phyloP scores from a whole-genome alignment of 2,888 invertebrate species.

The Pterostichus niger region DNA sequence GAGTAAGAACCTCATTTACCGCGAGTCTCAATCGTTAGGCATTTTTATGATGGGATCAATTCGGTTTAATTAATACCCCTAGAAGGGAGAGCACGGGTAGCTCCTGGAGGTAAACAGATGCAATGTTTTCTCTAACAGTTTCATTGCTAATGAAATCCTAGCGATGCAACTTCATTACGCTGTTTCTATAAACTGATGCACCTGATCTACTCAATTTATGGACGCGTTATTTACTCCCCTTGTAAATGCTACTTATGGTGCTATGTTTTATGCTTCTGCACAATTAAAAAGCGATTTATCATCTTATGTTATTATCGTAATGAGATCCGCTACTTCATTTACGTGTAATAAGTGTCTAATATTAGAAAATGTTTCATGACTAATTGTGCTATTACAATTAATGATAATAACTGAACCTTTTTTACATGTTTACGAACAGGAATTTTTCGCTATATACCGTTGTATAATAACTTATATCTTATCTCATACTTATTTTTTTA shows the following conservation, averaged over 20 bases:
- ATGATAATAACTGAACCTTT: not conserved
- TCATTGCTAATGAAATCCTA: slow-evolving; percentile 54
- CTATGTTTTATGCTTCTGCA: slow-evolving; percentile 32
- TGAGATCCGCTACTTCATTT: slow-evolving; percentile 55
- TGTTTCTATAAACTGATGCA: slow-evolving; percentile 57
- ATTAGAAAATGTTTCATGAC: slow-evolving; percentile 31
- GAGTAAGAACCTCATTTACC: slow-evolving; percentile 46
- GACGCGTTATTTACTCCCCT: not conserved
- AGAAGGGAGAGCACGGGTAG: slow-evolving; percentile 19
- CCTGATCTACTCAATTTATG: slow-evolving; percentile 50
- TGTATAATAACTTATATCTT: too few relatives aligned
- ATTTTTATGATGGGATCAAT: slow-evolving; percentile 65
- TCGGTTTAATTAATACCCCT: slow-evolving; percentile 63
- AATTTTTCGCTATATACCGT: too few relatives aligned
- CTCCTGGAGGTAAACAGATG: slow-evolving; percentile 20
- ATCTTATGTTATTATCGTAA: slow-evolving; percentile 47
- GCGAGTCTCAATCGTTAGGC: slow-evolving; percentile 48
- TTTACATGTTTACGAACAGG: not conserved
- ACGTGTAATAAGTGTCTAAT: slow-evolving; percentile 41
- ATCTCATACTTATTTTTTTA: too few relatives aligned
- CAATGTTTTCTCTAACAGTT: slow-evolving; percentile 38
- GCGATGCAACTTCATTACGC: slow-evolving; percentile 34
- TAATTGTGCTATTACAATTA: slow-evolving; percentile 5
- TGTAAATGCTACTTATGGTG: slow-evolving; percentile 16
- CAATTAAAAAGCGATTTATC: slow-evolving; percentile 51